Base-by-base conservation (phyloP, 2,888 invertebrate species). In the Lissocephala sabroskyi region DNA sequence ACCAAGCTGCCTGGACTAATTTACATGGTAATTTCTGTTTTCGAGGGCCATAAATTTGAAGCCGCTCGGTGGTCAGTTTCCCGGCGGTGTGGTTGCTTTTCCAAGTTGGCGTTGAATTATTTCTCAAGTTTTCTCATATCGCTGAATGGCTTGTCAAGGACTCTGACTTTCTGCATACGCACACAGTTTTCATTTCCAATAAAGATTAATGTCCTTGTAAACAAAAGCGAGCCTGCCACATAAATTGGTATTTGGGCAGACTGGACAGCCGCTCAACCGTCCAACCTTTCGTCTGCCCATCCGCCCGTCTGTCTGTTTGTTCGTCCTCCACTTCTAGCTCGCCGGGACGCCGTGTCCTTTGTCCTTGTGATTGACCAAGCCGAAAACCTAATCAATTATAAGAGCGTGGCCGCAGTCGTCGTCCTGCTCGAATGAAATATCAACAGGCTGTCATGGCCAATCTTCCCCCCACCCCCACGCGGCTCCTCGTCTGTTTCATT, bases 171-270 rank as follows among this genome's bases (percentile, higher is more conserved):
- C 2, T 6, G 11, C 10, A n/a, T n/a, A 32, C 5, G 59, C 56
- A 49, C 70, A 52, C 45, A 68, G 57, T 79, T 68, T 79, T 71
- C 55, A 71, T 54, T 62, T 61, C 56, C 79, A 76, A 71, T 71
- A 79, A 71, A 79, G 71, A 71, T 71, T 76, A 79, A 71, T 79
- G 71, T 56, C 79, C 65, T 56, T 59, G 70, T 54, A 68, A 52
- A 68, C 66, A 68, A 13, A 35, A 5, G 66, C n/a, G n/a, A n/a
- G n/a, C n/a, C n/a, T n/a, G n/a, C n/a, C 45, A 53, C 79, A 79
- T 71, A 77, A 79, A 76, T 71, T 77, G 77, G 68, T 68, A 56
- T 56, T 63, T 23, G 7, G 23, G 7, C 23, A 23, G 4, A 23
- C 3, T 23, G 23, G n/a, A n/a, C n/a, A n/a, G n/a, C n/a, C n/a